Base-by-base conservation (phyloP, 2,888 invertebrate genomes). In the Drosophila atroscutellata region DNA sequence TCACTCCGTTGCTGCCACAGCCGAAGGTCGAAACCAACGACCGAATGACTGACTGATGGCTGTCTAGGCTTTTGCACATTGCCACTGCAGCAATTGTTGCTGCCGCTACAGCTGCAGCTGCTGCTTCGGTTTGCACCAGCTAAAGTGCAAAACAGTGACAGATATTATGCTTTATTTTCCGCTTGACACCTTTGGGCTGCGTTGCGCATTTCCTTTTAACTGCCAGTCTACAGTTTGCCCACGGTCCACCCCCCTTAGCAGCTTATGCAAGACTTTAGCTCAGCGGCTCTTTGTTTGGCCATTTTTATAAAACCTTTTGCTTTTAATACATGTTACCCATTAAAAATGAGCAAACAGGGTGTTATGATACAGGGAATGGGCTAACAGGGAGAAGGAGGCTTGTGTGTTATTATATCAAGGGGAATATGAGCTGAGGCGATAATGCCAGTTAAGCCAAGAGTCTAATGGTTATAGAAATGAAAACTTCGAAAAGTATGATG, bases 101-200 rank as follows among this genome's bases (percentile, higher is more conserved):
- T 15, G 20, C 36, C 58, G 30, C 37, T 42, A 24, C 32, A n/a
- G 58, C 20, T 49, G 20, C 55, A 30, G 69, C 62, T 36, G 34
- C 24, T 26, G 15, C 24, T 26, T 18, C 20, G 13, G 34, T 54
- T 58, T 37, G 65, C 55, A 37, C 18, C 52, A 60, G 59, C 69
- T 74, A 77, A 77, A 79, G 77, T 81, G 77, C 81, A 80, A 49
- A 65, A 57, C 68, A 72, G 77, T 56, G 28, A 26, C 52, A 56
- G 57, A 71, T 58, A 75, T 87, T 87, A 87, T 90, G 90, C 89
- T 88, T 88, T 86, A 86, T 90, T 86, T 86, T 86, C 83, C 86
- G 89, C 89, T 79, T 80, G 86, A 85, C 86, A 86, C 88, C 90
- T 86, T 88, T 89, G 82, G 73, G 86, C 67, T 88, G 81, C 88